phyloP scores from a whole-genome alignment of 37 sponge, comb jelly and placozoan species.

The Theonella swinhoei region DNA sequence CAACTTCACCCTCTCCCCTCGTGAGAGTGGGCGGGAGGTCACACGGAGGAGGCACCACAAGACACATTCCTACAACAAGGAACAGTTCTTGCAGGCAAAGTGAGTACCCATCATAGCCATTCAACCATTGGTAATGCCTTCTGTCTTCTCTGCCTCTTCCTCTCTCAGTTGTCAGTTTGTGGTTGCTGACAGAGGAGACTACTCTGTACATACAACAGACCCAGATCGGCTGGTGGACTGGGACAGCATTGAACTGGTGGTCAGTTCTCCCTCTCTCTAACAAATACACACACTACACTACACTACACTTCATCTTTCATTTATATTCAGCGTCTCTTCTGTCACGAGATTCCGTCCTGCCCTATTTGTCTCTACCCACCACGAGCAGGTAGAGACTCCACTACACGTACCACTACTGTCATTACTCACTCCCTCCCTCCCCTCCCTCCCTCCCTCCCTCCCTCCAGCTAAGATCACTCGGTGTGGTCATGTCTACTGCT shows the following conservation, averaged over 20 bases:
- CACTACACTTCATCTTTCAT: background rate
- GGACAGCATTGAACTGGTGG: conserved; percentile 85
- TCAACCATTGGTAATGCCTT: background rate
- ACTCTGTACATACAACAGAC: conserved; percentile 60
- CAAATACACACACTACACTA: background rate
- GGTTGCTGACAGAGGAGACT: conserved; percentile 68
- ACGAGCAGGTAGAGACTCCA: conserved; percentile 61
- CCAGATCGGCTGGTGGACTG: conserved; percentile 84
- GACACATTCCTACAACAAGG: conserved; percentile 67
- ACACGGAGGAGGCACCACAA: conserved; percentile 4
- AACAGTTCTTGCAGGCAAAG: conserved; percentile 90
- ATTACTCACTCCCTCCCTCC: background rate
- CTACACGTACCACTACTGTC: background rate
- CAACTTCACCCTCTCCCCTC: conserved; percentile 70
- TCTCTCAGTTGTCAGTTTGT: conserved; percentile 85
- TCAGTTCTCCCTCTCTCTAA: conserved; percentile 22
- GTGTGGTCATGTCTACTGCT: conserved; percentile 90
- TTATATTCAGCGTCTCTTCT: conserved; percentile 65
- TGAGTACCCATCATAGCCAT: conserved; percentile 11
- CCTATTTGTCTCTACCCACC: conserved; percentile 94
- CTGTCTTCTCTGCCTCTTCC: background rate
- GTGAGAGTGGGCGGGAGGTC: background rate
- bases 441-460: background rate
- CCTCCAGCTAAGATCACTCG: conserved; percentile 81
- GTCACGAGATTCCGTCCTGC: conserved; percentile 89